These are phyloP conservation scores for Danio aesculapii DNA, from an alignment of 2,797 vertebrate genomes.

Conservation along the genomic window DNA sequence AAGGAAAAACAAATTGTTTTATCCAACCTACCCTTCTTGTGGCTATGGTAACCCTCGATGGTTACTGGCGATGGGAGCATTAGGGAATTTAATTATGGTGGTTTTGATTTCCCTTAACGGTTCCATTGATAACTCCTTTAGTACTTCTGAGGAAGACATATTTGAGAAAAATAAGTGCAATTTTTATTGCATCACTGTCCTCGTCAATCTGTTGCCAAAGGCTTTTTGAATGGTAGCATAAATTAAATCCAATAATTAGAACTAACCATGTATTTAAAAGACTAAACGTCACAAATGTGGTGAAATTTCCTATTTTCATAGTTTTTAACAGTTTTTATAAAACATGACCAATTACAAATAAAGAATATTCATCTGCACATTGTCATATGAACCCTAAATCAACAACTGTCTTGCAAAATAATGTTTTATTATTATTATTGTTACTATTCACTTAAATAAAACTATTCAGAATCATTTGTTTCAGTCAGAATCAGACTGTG, in stretches of 20 bases:
- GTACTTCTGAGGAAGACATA: neutral
- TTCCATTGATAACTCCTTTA: neutral
- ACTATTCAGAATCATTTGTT: neutral
- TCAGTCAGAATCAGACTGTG: neutral
- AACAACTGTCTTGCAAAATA: neutral
- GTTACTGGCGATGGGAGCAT: neutral
- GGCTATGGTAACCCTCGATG: neutral
- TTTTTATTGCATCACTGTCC: neutral
- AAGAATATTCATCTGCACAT: slow-evolving; percentile 4
- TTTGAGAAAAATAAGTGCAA: neutral
- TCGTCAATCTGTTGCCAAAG: neutral
- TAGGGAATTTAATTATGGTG: neutral
- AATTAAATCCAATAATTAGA: slow-evolving; percentile 15
- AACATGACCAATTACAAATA: neutral
- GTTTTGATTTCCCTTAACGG: slow-evolving; percentile 4
- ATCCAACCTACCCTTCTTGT: neutral
- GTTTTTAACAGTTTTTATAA: neutral
- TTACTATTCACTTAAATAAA: neutral
- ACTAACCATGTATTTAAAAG: neutral
- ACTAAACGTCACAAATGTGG: slow-evolving; percentile 7
- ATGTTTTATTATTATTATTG: no score
- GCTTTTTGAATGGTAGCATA: neutral
- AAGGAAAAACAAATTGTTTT: slow-evolving; percentile 4
- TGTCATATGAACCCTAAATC: neutral
- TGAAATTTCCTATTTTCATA: neutral